Percentiles rank a stretch among this genome's conserved stretches.
Conservation (phyloP, 2,888 invertebrate genomes). For the Pyrrhosoma nymphula region DNA sequence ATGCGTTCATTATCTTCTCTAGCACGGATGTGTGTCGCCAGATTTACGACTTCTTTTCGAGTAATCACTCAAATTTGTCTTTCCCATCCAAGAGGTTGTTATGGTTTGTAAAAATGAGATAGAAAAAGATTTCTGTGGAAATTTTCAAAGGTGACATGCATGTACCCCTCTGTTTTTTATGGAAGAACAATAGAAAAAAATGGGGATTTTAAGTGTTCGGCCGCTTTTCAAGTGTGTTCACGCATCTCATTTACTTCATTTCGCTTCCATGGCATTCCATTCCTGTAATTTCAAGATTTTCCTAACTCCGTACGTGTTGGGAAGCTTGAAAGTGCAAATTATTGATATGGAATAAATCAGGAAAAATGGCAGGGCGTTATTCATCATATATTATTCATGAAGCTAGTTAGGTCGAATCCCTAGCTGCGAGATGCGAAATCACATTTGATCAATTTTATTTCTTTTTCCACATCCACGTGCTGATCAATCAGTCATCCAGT, state of each 20-base stretch:
- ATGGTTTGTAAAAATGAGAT: no score
- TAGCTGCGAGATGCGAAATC: background rate
- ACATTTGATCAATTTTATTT: background rate
- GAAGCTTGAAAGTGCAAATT: background rate
- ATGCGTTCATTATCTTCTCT: background rate
- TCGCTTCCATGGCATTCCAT: background rate
- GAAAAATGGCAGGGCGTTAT: background rate
- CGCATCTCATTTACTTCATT: background rate
- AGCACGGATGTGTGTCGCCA: background rate
- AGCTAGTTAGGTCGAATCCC: background rate
- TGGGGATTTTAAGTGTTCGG: no score
- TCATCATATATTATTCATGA: conserved; percentile 14
- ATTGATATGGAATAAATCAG: background rate
- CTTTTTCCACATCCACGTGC: background rate
- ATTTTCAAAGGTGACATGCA: no score
- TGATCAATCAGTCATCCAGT: background rate
- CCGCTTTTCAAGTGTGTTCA: no score
- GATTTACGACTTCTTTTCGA: no score
- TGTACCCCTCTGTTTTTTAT: no score
- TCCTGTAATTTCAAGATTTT: background rate
- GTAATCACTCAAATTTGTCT: no score
- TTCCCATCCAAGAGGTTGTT: no score
- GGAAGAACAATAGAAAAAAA: no score
- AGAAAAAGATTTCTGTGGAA: no score
- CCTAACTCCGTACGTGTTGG: background rate